Conservation (phyloP, 1,140 invertebrate genomes). For the Bombus ignitus region DNA sequence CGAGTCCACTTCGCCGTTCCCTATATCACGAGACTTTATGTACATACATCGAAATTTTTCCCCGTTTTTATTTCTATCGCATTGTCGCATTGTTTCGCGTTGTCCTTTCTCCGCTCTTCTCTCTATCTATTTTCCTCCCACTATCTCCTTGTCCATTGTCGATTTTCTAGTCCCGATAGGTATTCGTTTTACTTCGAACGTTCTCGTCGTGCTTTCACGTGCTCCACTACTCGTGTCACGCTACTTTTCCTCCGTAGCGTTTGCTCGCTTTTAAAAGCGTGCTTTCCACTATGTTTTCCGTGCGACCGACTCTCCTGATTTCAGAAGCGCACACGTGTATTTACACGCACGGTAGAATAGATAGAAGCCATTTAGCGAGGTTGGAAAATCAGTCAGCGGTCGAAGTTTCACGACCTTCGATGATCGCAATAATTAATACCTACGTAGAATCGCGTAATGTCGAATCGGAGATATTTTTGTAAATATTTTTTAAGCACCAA, state of each 20-base stretch:
- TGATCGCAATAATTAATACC: too few relatives aligned
- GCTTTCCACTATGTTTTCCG: background rate
- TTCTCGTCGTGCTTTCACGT: slow-evolving; percentile 38
- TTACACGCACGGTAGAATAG: background rate
- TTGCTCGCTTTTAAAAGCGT: slow-evolving; percentile 11
- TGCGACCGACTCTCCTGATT: background rate
- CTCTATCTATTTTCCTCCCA: background rate
- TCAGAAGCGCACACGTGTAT: too few relatives aligned
- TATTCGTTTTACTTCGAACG: slow-evolving; percentile 25
- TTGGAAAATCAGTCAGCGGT: too few relatives aligned
- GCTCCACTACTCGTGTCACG: slow-evolving; percentile 1
- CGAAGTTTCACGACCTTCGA: too few relatives aligned
- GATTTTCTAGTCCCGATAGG: slow-evolving; percentile 23
- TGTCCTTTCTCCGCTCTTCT: background rate
- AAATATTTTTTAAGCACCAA: too few relatives aligned
- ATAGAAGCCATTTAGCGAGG: too few relatives aligned
- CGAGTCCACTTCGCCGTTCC: background rate
- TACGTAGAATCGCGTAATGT: too few relatives aligned
- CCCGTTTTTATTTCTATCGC: slow-evolving; percentile 19
- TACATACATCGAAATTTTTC: slow-evolving; percentile 17
- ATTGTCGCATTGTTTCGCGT: slow-evolving; percentile 16
- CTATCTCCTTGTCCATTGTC: background rate
- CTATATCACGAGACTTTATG: background rate
- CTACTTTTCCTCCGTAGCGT: background rate
- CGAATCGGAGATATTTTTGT: too few relatives aligned